Evolutionary conservation across 1,140 invertebrate genomes (phyloP).

Genomic region (Brachionus koreanus): DNA sequence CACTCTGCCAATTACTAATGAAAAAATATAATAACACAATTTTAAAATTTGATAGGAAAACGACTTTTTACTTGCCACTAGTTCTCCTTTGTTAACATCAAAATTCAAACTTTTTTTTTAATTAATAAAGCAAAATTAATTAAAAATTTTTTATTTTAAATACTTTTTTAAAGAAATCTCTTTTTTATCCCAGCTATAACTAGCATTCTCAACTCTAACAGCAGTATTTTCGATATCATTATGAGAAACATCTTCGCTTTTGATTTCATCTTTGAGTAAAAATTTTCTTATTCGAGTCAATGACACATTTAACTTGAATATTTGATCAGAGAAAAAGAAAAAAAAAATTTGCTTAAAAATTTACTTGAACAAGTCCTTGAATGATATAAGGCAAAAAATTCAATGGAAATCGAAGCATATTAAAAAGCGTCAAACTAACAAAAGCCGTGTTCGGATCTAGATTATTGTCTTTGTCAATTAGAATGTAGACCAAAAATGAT

Average conservation of each 20-base stretch:
- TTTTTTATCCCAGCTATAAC: slow-evolving; percentile 17
- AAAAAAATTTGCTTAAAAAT: not conserved
- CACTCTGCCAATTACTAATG: slow-evolving; percentile 71
- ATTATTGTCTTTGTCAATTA: slow-evolving; percentile 48
- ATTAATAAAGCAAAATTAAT: not conserved
- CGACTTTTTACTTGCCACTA: slow-evolving; percentile 67
- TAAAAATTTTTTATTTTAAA: not conserved
- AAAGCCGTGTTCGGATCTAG: slow-evolving; percentile 65
- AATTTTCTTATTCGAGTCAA: slow-evolving; percentile 22
- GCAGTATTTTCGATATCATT: not conserved
- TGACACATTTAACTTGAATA: slow-evolving; percentile 33
- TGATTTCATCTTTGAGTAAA: slow-evolving; percentile 41
- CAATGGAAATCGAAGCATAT: slow-evolving; percentile 87
- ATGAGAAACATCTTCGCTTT: slow-evolving; percentile 13
- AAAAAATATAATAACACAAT: not conserved
- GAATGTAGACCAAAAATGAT: slow-evolving; percentile 58
- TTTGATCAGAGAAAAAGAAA: not conserved
- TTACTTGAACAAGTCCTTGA: slow-evolving; percentile 46
- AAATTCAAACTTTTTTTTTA: slow-evolving; percentile 30
- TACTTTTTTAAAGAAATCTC: not conserved
- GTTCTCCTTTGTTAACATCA: slow-evolving; percentile 45
- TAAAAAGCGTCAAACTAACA: slow-evolving; percentile 93
- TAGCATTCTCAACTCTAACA: slow-evolving; percentile 1
- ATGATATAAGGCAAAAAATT: slow-evolving; percentile 63
- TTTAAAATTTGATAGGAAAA: too few species aligned